phyloP scores from a whole-genome alignment of 2,888 invertebrate genomes.

The Cosmia trapezina region DNA sequence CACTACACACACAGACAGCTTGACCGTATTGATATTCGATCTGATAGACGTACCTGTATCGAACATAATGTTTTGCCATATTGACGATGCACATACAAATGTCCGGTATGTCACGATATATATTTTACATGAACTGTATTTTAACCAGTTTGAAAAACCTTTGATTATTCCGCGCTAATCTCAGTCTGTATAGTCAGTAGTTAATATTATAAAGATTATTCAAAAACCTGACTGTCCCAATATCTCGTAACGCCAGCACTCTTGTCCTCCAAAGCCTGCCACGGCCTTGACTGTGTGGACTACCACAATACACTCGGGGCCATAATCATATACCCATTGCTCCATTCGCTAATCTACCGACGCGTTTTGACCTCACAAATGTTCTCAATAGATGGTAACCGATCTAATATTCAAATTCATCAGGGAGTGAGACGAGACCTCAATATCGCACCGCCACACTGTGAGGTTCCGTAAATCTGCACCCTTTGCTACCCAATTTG shows the following conservation, averaged over 20 bases:
- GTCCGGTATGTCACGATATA: background rate
- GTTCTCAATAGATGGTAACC: slow-evolving; percentile 49
- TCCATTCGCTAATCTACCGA: slow-evolving; percentile 41
- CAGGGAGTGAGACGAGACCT: slow-evolving; percentile 39
- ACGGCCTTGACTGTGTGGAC: background rate
- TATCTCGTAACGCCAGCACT: background rate
- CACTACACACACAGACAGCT: background rate
- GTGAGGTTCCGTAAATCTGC: slow-evolving; percentile 57
- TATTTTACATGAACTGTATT: background rate
- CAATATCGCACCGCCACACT: slow-evolving; percentile 59
- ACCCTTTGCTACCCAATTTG: slow-evolving; percentile 64
- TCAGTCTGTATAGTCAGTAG: background rate
- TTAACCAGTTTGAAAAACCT: background rate
- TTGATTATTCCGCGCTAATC: background rate
- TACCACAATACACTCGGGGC: slow-evolving; percentile 16
- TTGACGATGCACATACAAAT: background rate
- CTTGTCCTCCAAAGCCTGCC: background rate
- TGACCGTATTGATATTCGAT: background rate
- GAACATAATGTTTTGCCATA: background rate
- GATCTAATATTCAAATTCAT: slow-evolving; percentile 66
- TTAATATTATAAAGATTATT: background rate
- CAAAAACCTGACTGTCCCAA: background rate
- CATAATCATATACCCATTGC: slow-evolving; percentile 32
- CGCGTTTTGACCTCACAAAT: slow-evolving; percentile 53
- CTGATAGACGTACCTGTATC: background rate